Evolutionary conservation across 2,888 invertebrate species (phyloP), one percentile per base, ranked within the genome.

Genomic region (Amiota communis): DNA sequence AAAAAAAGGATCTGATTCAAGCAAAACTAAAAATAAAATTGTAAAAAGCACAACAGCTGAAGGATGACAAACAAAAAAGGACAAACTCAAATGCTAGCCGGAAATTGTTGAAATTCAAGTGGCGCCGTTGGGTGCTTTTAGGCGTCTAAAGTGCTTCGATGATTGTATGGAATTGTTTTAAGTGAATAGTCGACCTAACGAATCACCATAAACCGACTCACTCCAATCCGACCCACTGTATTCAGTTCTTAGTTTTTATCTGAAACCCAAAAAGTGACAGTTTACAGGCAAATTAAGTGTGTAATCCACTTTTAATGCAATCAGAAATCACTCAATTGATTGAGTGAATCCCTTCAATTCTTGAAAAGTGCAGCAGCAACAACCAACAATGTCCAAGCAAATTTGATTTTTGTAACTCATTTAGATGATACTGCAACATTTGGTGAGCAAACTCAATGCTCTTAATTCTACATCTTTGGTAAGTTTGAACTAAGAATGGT

Each of bases 101-200:
- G 61, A 61, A 61, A 61, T 61, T 61, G 61, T 61, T 61, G 61
- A 23, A 61, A 53, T 53, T 53, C 13, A 61, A 61, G 23, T 61
- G 36, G 36, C 36, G 61, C 61, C 61, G 20, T 61, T 61, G 61
- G 61, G 23, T 61, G 61, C 61, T 61, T 61, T 61, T 61, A 61
- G 61, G 23, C 61, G 61, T 8, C 36, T 36, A 61, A 61, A 61
- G 61, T 61, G 61, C 61, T 61, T 15, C 13, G 20, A 12, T 61
- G 23, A 23, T 23, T 61, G 23, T 61, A 20, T 23, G 23, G 20
- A 23, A 61, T 61, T 61, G 23, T 61, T 61, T 23, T 23, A 61
- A 61, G 61, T 61, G 61, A 57, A 57, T 57, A n/a, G 57, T 36
- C 57, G 17, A 13, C n/a, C 15, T 57, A 57, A 57, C 57, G 57